Evolutionary conservation across 92 coral and sea anemone species (phyloP).

Genomic region (Porites rus): DNA sequence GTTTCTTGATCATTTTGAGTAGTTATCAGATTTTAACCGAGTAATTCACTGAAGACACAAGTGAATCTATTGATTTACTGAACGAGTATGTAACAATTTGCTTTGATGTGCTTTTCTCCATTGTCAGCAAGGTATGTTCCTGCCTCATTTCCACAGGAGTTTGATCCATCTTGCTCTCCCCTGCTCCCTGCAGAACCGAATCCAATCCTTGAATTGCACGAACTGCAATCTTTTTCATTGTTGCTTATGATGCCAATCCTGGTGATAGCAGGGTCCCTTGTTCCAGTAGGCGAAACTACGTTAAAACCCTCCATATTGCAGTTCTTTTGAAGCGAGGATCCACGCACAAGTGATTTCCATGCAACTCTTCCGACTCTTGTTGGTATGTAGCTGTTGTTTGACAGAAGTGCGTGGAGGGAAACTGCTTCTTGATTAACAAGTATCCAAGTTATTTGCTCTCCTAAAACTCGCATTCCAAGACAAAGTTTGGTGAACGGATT

Average conservation of each 20-base stretch:
- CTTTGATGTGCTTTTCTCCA: slow-evolving; percentile 14
- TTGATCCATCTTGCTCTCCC: background rate
- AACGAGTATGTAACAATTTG: slow-evolving; percentile 28
- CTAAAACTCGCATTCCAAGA: slow-evolving; percentile 38
- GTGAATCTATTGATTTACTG: background rate
- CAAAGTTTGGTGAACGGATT: slow-evolving; percentile 46
- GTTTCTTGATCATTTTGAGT: no score
- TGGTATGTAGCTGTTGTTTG: background rate
- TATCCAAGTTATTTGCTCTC: slow-evolving; percentile 12
- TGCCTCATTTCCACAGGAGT: slow-evolving; percentile 38
- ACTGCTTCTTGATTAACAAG: background rate
- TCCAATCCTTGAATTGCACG: slow-evolving; percentile 53
- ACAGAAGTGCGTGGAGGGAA: slow-evolving; percentile 19
- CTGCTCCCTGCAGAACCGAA: slow-evolving; percentile 19
- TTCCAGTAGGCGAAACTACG: background rate
- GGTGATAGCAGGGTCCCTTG: background rate
- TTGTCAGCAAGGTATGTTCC: background rate
- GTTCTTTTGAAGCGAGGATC: slow-evolving; percentile 35
- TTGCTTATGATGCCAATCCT: slow-evolving; percentile 48
- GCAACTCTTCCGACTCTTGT: slow-evolving; percentile 18
- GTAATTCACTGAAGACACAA: background rate
- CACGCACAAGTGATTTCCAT: slow-evolving; percentile 46
- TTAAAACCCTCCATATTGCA: slow-evolving; percentile 56
- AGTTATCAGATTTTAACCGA: background rate
- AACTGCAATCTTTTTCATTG: slow-evolving; percentile 20